Evolutionary conservation across 2,888 invertebrate genomes (phyloP).

Genomic region (Sarcophaga carnaria): DNA sequence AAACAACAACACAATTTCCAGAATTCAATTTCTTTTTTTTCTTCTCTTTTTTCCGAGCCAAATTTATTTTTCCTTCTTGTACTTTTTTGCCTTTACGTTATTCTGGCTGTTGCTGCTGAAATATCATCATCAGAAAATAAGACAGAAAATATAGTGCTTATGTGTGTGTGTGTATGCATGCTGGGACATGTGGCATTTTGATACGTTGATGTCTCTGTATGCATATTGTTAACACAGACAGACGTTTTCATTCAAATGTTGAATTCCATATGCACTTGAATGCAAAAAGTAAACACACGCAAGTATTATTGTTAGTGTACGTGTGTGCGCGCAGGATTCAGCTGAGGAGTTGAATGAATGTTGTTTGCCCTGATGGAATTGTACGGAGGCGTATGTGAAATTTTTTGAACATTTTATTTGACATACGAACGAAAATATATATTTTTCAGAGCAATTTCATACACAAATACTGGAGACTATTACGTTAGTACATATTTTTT

Average conservation of each 20-base stretch:
- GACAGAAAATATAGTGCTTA: neutral
- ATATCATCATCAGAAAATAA: neutral
- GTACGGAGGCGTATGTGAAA: constrained; percentile 50
- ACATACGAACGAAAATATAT: constrained; percentile 28
- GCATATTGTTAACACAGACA: constrained; percentile 59
- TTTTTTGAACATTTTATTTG: constrained; percentile 42
- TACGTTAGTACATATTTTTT: neutral
- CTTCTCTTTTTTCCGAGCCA: neutral
- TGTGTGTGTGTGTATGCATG: neutral
- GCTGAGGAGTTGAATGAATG: neutral
- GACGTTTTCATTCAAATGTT: constrained; percentile 60
- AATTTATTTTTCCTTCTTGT: constrained; percentile 25
- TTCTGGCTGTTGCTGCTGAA: neutral
- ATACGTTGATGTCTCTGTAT: constrained; percentile 9
- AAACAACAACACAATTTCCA: constrained; percentile 47
- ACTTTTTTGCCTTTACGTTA: neutral
- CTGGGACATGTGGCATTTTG: neutral
- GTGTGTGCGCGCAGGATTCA: neutral
- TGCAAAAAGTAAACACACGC: neutral
- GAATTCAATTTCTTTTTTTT: constrained; percentile 36
- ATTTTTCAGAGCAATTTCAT: neutral
- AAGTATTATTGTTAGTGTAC: neutral
- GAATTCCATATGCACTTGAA: constrained; percentile 1
- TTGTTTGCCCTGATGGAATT: neutral
- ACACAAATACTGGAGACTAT: neutral